These are phyloP conservation scores for Drosophila leonis DNA, from an alignment of 2,888 invertebrate genomes.

Conservation along the genomic window DNA sequence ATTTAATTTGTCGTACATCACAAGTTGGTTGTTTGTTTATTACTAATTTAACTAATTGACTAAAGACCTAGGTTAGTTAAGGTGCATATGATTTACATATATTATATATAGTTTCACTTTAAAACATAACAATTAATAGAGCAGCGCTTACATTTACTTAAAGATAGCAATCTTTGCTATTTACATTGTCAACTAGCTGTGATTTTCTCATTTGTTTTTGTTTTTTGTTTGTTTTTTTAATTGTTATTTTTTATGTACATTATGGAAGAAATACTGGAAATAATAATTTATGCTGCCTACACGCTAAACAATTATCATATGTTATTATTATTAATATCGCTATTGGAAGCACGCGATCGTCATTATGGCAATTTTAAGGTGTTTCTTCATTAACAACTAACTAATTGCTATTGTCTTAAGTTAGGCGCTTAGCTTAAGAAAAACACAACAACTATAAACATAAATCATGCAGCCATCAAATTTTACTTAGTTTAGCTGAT, in stretches of 20 bases:
- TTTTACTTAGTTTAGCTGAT: conserved; percentile 9
- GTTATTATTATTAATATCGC: conserved; percentile 73
- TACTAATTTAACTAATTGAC: conserved; percentile 63
- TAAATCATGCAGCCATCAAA: conserved; percentile 20
- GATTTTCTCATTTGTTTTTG: neutral
- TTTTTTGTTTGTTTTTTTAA: conserved; percentile 1
- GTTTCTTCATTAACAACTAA: conserved; percentile 43
- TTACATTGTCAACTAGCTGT: conserved; percentile 42
- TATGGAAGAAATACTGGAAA: conserved; percentile 74
- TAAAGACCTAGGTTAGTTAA: conserved; percentile 38
- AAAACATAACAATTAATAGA: conserved; percentile 73
- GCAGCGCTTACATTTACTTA: conserved; percentile 42
- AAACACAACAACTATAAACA: conserved; percentile 46
- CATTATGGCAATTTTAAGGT: conserved; percentile 67
- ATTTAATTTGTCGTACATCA: conserved; percentile 62
- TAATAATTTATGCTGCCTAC: conserved; percentile 68
- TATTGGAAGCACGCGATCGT: conserved; percentile 80
- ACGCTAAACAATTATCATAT: conserved; percentile 57
- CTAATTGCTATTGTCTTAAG: conserved; percentile 40
- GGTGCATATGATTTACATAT: conserved; percentile 8
- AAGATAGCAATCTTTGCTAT: conserved; percentile 36
- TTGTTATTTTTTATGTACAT: conserved; percentile 63
- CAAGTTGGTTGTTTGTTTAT: conserved; percentile 65
- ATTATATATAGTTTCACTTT: conserved; percentile 27
- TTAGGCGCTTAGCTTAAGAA: conserved; percentile 43